Conservation (phyloP, 1,140 invertebrate species). For the Ceratoteleas bidentatus region DNA sequence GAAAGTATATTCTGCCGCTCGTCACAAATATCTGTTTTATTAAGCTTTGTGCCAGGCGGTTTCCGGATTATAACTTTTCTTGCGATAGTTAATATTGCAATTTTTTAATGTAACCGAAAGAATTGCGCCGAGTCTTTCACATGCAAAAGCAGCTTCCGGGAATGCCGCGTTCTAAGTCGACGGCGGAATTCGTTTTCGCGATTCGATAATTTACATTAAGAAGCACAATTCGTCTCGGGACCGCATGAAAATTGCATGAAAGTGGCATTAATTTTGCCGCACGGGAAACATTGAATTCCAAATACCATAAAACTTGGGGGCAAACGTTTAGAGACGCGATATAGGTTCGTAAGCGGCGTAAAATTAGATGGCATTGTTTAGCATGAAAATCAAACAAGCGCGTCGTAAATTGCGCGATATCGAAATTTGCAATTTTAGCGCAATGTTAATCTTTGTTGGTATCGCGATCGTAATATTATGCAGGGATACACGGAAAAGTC, state of each 20-base stretch:
- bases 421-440: slow-evolving; percentile 8
- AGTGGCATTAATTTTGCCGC: not conserved
- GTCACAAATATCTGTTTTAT: slow-evolving; percentile 46
- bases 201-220: slow-evolving; percentile 6
- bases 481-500: slow-evolving; percentile 2
- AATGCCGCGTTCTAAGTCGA: not conserved
- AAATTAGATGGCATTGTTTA: not conserved
- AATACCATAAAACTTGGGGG: not conserved
- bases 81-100: slow-evolving; percentile 40
- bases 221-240: not conserved
- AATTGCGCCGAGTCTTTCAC: slow-evolving; percentile 13
- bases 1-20: slow-evolving; percentile 29
- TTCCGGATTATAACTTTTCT: slow-evolving; percentile 34
- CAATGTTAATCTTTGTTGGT: slow-evolving; percentile 27
- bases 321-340: not conserved
- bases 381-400: slow-evolving; percentile 7
- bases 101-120: slow-evolving; percentile 20
- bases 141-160: not conserved
- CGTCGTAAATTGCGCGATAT: not conserved
- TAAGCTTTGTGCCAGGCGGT: slow-evolving; percentile 26
- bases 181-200: not conserved
- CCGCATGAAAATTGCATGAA: not conserved
- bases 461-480: slow-evolving; percentile 10
- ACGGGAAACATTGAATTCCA: not conserved
- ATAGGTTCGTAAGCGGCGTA: not conserved